Base-by-base conservation (phyloP, 1,140 invertebrate genomes). In the Pseudomyrmex cubaensis region DNA sequence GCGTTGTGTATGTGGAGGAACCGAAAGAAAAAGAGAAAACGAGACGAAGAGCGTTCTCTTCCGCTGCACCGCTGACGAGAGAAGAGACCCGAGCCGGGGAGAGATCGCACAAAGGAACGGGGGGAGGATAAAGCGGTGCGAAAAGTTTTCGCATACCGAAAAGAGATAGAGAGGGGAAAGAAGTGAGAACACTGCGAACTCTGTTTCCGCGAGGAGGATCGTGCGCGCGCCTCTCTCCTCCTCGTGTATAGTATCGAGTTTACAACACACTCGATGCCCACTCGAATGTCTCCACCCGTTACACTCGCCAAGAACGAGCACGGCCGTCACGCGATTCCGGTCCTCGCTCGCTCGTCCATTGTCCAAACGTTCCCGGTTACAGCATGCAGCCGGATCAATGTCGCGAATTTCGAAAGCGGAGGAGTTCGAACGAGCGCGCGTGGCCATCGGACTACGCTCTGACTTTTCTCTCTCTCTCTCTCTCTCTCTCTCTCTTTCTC, bases 61-160 rank as follows among this genome's bases (percentile, higher is more conserved):
- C 20, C 66, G 76, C 44, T 59, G 17, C 54, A 54, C 22, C 66
- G 15, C 12, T 72, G 76, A 59, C 20, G 22, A 59, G 54, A 59
- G 44, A 59, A 73, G 50, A 62, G 76, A 70, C 12, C 54, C 54
- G 69, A 59, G 12, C 64, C 64, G 46, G 8, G 35, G 35, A 35
- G 56, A 70, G 76, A 80, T 70, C 76, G 66, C 66, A 80, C 66
- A 80, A 80, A 80, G 76, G 66, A 46, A 70, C 54, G 35, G 35
- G 35, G 5, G 35, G 50, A 1, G 54, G 66, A 80, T 80, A 70
- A 80, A 80, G 64, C 54, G 54, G 54, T 48, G 64, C 75, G 76
- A 80, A 80, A 80, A 80, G 76, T 80, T 80, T 80, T 50, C 66
- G 66, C 76, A 80, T 80, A 80, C 20, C 66, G 54, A 35, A 35